These are phyloP conservation scores for Frankliniella fusca DNA, from an alignment of 2,888 invertebrate species.

Conservation along the genomic window DNA sequence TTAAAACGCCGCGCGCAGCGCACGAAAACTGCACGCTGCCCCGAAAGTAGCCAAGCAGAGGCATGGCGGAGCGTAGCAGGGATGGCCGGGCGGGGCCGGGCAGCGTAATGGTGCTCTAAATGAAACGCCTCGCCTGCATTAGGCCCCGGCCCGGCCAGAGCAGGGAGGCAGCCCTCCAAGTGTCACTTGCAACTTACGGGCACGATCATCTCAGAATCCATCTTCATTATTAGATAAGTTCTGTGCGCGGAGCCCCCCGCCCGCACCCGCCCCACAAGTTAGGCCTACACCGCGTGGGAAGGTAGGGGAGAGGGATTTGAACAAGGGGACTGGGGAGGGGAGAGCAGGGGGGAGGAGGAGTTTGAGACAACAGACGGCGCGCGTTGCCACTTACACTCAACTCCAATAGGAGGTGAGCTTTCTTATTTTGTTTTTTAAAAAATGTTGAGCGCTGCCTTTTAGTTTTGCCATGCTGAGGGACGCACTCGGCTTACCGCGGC, in stretches of 20 bases:
- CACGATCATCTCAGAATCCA: constrained; percentile 8
- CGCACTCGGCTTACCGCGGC: neutral
- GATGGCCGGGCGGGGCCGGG: neutral
- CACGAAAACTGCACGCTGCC: too few relatives aligned
- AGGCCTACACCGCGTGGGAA: neutral
- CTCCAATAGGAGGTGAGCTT: too few relatives aligned
- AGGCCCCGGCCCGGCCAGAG: neutral
- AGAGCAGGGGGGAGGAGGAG: neutral
- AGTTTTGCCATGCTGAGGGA: neutral
- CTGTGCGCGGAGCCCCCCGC: neutral
- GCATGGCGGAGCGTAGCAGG: neutral
- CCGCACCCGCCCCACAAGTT: neutral
- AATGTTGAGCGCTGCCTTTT: too few relatives aligned
- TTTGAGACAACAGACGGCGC: neutral
- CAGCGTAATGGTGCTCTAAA: constrained; percentile 28
- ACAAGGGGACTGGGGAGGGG: constrained; percentile 29
- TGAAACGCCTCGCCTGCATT: neutral
- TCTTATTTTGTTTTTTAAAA: too few relatives aligned
- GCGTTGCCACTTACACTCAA: too few relatives aligned
- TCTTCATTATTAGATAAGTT: constrained; percentile 27
- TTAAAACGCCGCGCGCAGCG: too few relatives aligned
- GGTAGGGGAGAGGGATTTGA: constrained; percentile 29
- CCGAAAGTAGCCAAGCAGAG: neutral
- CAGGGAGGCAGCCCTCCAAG: neutral
- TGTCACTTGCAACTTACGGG: constrained; percentile 26